A percentile compares a stretch with the other conserved stretches of the same genome.
Evolutionary conservation across 2,888 invertebrate genomes (phyloP).

Genomic region (Athrips mouffetella): DNA sequence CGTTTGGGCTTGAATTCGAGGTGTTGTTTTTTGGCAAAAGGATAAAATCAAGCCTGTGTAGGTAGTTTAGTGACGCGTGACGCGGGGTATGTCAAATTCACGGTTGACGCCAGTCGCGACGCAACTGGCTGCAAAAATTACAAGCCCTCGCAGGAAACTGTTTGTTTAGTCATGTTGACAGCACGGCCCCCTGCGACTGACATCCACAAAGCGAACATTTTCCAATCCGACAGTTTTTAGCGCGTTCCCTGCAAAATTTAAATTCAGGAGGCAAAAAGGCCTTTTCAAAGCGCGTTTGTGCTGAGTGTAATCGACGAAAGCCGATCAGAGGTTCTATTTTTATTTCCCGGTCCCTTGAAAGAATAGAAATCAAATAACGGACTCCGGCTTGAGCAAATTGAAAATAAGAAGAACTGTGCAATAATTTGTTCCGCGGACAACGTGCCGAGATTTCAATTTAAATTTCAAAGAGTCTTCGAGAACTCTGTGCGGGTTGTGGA

Average conservation of each 20-base stretch:
- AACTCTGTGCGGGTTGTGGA: background rate
- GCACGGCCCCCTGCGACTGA: background rate
- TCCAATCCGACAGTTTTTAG: background rate
- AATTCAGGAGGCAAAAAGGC: background rate
- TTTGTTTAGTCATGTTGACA: background rate
- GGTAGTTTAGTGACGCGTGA: no score
- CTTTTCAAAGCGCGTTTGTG: no score
- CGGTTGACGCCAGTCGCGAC: background rate
- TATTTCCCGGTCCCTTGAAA: background rate
- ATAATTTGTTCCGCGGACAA: background rate
- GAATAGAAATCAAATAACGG: constrained; percentile 1
- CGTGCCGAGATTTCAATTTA: background rate
- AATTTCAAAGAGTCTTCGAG: background rate
- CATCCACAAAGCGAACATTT: background rate
- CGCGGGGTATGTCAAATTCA: background rate
- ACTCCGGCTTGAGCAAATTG: background rate
- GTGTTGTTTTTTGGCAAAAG: no score
- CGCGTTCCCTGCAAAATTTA: background rate
- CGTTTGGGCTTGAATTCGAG: no score
- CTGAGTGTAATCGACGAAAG: no score
- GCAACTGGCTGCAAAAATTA: background rate
- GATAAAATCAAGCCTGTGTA: background rate
- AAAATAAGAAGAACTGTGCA: constrained; percentile 2
- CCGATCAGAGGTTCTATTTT: no score
- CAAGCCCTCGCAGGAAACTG: background rate